Evolutionary conservation across 2,113 vertebrate species (phyloP), one percentile per base, ranked within the genome.

Genomic region (Petromus typicus): DNA sequence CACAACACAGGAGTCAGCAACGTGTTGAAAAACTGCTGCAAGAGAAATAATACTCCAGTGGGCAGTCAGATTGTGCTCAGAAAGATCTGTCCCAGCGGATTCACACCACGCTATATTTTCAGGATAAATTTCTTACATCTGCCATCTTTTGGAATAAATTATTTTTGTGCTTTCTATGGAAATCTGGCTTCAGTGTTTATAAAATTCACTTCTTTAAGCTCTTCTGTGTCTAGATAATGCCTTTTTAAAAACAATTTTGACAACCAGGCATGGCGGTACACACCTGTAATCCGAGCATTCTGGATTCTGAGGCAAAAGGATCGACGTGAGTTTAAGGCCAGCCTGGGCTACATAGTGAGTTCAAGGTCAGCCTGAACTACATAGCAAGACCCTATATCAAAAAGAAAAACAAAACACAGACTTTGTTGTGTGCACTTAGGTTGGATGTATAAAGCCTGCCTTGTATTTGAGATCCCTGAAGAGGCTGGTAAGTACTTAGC

Each of bases 91-190:
- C 93, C 95, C 89, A 6, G 1, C 66, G 91, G 94, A 90, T 63
- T 86, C 57, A 45, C 71, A 97, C 57, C 84, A 10, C 94, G 69
- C 95, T 96, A 32, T 97, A 13, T 97, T 97, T 93, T 97, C 78
- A 95, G 94, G 94, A 97, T 97, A 86, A 95, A 66, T 97, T 97
- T 96, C 92, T 79, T 96, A 96, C 97, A 97, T 98, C 96, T 97
- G 66, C 94, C 80, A 71, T 96, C 87, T 96, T 84, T 97, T 89
- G 90, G 95, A 99, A 99, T 99, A 99, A 99, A 97, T 95, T 92
- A 91, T 97, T 98, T 97, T 95, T 98, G 95, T 98, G 89, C 97
- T 97, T 97, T 95, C 98, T 97, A 61, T 86, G 89, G 91, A 95
- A 97, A 96, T 61, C 86, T 90, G 95, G 66, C 92, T 0, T 86